These are phyloP conservation scores for Caenorhabditis brenneri DNA, from an alignment of 1,140 invertebrate genomes.

Conservation along the genomic window DNA sequence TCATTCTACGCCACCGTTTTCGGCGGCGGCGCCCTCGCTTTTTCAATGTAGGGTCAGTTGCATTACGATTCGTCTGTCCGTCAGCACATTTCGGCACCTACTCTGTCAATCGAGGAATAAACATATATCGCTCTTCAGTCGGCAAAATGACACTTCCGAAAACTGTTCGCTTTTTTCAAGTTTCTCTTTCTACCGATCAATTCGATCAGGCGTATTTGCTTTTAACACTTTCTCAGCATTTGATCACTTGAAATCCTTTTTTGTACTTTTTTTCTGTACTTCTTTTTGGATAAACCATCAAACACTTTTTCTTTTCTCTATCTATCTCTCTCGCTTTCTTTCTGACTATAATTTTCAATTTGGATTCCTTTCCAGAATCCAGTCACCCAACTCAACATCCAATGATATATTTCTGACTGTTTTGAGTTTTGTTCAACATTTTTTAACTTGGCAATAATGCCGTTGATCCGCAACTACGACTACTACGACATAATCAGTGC, in stretches of 20 bases:
- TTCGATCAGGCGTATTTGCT: not conserved
- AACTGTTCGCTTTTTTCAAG: not conserved
- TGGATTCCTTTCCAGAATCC: not conserved
- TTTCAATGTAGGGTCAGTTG: constrained; percentile 7
- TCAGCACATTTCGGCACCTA: constrained; percentile 17
- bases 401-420: not conserved
- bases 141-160: not conserved
- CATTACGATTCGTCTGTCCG: not conserved
- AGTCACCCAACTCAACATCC: not conserved
- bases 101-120: not conserved
- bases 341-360: not conserved
- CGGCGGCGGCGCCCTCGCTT: not conserved
- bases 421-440: not conserved
- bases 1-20: not conserved
- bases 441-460: not conserved
- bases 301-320: too few relatives aligned
- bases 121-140: not conserved
- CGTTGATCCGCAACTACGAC: not conserved
- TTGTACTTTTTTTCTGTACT: not conserved
- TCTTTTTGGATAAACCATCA: not conserved
- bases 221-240: not conserved
- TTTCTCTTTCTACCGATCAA: not conserved
- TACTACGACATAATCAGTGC: not conserved
- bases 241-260: not conserved
- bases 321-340: not conserved